Evolutionary conservation across 1,140 invertebrate genomes (phyloP).

Genomic region (Aporrectodea caliginosa): DNA sequence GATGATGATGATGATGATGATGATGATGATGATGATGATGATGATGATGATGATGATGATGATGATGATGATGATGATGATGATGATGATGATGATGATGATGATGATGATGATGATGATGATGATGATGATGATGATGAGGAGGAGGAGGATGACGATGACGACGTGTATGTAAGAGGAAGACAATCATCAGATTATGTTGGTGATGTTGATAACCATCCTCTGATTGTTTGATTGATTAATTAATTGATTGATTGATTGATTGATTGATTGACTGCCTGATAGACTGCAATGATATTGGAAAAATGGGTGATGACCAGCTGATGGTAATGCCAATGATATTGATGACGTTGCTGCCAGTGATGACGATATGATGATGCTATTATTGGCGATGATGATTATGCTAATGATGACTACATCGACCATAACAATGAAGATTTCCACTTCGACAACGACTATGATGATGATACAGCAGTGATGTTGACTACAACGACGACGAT

Average conservation of each 20-base stretch:
- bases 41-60: neutral
- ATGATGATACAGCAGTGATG: too few species aligned
- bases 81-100: neutral
- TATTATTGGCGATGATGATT: too few species aligned
- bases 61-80: conserved; percentile 15
- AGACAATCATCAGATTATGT: too few species aligned
- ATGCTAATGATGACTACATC: too few species aligned
- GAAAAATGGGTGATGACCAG: too few species aligned
- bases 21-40: conserved; percentile 10
- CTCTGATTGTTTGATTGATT: neutral
- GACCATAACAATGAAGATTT: too few species aligned
- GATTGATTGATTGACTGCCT: neutral
- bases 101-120: conserved; percentile 11
- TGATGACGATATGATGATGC: too few species aligned
- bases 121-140: neutral
- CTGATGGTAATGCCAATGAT: too few species aligned
- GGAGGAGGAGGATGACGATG: neutral
- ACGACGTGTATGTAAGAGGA: neutral
- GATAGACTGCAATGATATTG: neutral
- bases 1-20: neutral
- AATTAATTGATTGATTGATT: neutral
- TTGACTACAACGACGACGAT: too few species aligned
- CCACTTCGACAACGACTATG: too few species aligned
- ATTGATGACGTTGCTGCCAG: too few species aligned
- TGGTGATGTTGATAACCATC: too few species aligned